A percentile compares a stretch with the other conserved stretches of the same genome.
phyloP scores from a whole-genome alignment of 2,888 invertebrate genomes.

The Clistopyga incitator region DNA sequence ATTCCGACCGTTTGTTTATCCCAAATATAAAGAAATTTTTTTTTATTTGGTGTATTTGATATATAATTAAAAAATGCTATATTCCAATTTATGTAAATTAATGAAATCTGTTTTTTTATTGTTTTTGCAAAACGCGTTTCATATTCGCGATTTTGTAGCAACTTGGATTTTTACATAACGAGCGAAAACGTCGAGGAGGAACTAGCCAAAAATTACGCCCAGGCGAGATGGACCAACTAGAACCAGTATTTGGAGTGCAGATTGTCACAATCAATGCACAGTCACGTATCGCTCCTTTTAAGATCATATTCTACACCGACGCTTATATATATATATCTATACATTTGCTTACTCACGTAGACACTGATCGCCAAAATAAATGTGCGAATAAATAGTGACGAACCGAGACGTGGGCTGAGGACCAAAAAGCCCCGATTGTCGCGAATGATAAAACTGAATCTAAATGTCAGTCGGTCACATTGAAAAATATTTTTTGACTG shows the following conservation, averaged over 20 bases:
- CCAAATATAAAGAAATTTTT: too few species aligned
- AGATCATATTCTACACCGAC: slow-evolving; percentile 18
- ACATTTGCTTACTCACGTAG: background rate
- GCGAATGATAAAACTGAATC: slow-evolving; percentile 41
- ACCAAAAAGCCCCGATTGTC: slow-evolving; percentile 14
- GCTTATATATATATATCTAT: slow-evolving; percentile 33
- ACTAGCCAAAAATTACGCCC: slow-evolving; percentile 52
- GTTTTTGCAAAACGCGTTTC: slow-evolving; percentile 9
- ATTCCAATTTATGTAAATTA: too few species aligned
- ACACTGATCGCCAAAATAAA: background rate
- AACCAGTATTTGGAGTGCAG: slow-evolving; percentile 23
- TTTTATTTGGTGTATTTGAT: too few species aligned
- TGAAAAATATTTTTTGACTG: background rate
- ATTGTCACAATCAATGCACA: background rate
- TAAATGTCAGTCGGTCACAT: background rate
- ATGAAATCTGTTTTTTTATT: too few species aligned
- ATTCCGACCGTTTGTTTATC: too few species aligned
- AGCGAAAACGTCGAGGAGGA: slow-evolving; percentile 33
- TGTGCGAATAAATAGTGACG: slow-evolving; percentile 13
- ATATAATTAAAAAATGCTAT: too few species aligned
- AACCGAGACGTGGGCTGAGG: slow-evolving; percentile 57
- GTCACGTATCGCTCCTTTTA: slow-evolving; percentile 69
- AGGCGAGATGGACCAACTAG: slow-evolving; percentile 28
- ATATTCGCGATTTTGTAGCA: slow-evolving; percentile 45
- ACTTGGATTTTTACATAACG: slow-evolving; percentile 54